phyloP scores from a whole-genome alignment of 2,888 invertebrate species.

The Lumbricus terrestris region DNA sequence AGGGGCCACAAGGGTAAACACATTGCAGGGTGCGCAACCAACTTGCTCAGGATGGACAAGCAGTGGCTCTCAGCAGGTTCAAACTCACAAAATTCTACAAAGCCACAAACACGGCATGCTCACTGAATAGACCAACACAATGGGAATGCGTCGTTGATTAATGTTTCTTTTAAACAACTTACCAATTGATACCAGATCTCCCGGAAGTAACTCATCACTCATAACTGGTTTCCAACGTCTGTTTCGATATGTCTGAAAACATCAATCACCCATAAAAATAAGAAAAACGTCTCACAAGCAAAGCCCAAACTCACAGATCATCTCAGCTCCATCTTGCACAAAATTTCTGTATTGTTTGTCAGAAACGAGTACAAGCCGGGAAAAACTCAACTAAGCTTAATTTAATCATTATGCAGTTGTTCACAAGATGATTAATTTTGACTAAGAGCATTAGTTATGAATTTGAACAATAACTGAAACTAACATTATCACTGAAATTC shows the following conservation, averaged over 20 bases:
- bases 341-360: no score
- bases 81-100: no score
- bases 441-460: background rate
- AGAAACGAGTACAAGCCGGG: no score
- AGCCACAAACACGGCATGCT: no score
- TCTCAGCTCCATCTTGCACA: background rate
- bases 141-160: background rate
- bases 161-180: slow-evolving; percentile 23
- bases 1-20: no score
- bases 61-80: no score
- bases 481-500: background rate
- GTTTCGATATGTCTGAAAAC: slow-evolving; percentile 69
- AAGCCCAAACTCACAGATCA: background rate
- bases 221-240: slow-evolving; percentile 82
- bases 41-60: no score
- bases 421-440: background rate
- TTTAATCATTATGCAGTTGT: background rate
- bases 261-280: background rate
- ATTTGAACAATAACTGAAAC: background rate
- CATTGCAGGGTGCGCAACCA: no score
- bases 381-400: background rate
- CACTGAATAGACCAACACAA: background rate
- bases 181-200: slow-evolving; percentile 90
- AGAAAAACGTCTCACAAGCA: background rate
- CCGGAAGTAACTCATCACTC: slow-evolving; percentile 87